phyloP scores from a whole-genome alignment of 2,888 invertebrate genomes.

The Clostera curtula region DNA sequence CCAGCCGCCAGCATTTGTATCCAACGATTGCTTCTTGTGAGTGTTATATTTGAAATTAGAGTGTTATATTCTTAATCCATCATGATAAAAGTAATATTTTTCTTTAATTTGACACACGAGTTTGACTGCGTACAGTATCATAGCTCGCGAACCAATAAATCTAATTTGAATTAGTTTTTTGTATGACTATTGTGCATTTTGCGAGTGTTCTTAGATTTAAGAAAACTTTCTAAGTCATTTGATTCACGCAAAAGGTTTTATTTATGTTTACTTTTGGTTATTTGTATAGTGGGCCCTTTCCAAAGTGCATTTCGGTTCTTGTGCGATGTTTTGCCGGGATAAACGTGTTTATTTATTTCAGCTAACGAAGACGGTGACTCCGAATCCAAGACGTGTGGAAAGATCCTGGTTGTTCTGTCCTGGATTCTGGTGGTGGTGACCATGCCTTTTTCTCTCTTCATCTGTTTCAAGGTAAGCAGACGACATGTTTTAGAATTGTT shows the following conservation, averaged over 20 bases:
- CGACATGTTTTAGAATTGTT: background rate
- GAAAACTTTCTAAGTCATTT: too few species aligned
- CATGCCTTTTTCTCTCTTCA: slow-evolving; percentile 93
- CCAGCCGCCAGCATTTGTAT: slow-evolving; percentile 55
- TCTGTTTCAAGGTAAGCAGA: slow-evolving; percentile 91
- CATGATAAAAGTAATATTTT: background rate
- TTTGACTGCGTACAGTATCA: too few species aligned
- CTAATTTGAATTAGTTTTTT: too few species aligned
- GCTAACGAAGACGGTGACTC: slow-evolving; percentile 73
- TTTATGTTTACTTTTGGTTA: slow-evolving; percentile 1
- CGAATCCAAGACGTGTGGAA: slow-evolving; percentile 86
- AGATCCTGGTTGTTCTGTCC: slow-evolving; percentile 86
- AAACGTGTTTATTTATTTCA: slow-evolving; percentile 43
- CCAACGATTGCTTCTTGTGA: slow-evolving; percentile 42
- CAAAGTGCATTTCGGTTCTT: background rate
- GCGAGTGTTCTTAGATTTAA: too few species aligned
- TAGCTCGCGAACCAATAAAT: too few species aligned
- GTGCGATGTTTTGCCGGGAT: background rate
- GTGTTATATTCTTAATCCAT: too few species aligned
- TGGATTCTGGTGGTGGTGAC: slow-evolving; percentile 89
- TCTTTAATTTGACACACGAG: slow-evolving; percentile 1
- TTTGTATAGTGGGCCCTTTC: background rate
- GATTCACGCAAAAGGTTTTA: too few species aligned
- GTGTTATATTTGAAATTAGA: slow-evolving; percentile 12
- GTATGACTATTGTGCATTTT: too few species aligned